Conservation (phyloP, 2,113 vertebrate species). For the Haemorhous mexicanus region DNA sequence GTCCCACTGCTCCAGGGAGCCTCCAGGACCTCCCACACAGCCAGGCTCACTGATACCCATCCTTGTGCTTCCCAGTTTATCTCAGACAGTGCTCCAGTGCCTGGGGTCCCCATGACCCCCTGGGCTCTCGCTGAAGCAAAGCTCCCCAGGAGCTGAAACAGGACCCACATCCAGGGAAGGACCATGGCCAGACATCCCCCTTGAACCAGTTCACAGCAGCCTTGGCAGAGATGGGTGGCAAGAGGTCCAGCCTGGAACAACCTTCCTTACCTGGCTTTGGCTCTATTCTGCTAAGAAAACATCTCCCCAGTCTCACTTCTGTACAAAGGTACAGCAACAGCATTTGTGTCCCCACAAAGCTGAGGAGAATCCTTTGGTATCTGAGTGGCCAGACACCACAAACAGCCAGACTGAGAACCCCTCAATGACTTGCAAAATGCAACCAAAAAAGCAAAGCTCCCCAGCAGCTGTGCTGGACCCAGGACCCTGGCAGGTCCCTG, state of each 20-base stretch:
- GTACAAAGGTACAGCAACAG: background rate
- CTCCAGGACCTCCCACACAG: background rate
- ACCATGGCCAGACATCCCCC: background rate
- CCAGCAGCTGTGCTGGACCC: background rate
- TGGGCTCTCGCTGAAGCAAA: background rate
- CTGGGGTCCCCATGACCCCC: background rate
- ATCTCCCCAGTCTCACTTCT: background rate
- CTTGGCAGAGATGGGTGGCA: background rate
- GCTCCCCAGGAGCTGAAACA: background rate
- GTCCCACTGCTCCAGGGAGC: accelerated
- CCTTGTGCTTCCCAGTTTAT: background rate
- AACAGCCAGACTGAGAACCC: background rate
- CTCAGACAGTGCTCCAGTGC: background rate
- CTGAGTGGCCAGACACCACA: accelerated
- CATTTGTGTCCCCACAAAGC: background rate
- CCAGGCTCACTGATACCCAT: accelerated
- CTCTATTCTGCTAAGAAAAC: background rate
- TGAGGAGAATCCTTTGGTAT: background rate
- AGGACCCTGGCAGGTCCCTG: background rate
- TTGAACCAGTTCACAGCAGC: background rate
- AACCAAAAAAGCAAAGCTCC: background rate
- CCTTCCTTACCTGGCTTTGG: background rate
- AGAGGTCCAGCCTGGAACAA: background rate
- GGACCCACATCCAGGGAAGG: background rate
- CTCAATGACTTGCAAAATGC: background rate